Base-by-base conservation (phyloP, 2,888 invertebrate species). In the Brachylomia viminalis region DNA sequence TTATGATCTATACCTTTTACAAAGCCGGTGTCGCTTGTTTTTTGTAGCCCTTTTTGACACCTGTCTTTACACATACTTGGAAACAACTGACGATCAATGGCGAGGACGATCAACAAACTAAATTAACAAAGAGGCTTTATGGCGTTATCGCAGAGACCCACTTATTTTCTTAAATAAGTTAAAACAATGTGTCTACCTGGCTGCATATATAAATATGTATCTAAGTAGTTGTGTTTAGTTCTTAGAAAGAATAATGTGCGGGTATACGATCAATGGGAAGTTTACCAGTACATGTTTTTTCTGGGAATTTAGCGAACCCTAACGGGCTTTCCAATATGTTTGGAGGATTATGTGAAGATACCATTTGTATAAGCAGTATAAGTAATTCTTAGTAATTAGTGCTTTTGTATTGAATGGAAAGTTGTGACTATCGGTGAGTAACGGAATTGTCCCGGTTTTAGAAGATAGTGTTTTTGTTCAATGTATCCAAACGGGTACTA, bases 181-280 rank as follows among this genome's bases (percentile, higher is more conserved):
- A 38, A 42, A 54, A 80, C 72, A 86, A 83, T 80, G 13, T 56
- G 10, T 54, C 66, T 85, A 87, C 85, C 88, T 87, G 87, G 17
- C n/a, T 59, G 30, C 62, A 81, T 65, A 76, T 67, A 62, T 77
- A n/a, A n/a, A n/a, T n/a, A n/a, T n/a, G n/a, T n/a, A n/a, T n/a
- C n/a, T n/a, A n/a, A n/a, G n/a, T n/a, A 56, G n/a, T 15, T 23
- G 5, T 11, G 20, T 27, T 1, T 27, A 23, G n/a, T 82, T 75
- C 85, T 11, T 3, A 68, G 87, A 87, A 85, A 1, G 11, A 61
- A 72, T 68, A 69, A 13, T 38, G 27, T 61, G 58, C 33, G 38
- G 69, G 47, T 20, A 33, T 20, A n/a, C 20, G 33, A 23, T 68
- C 58, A 70, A 70, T 64, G 58, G 77, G 62, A n/a, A 52, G 17